Evolutionary conservation across 2,797 vertebrate species (phyloP), one percentile per base, ranked within the genome.

Genomic region (Podargus strigoides): DNA sequence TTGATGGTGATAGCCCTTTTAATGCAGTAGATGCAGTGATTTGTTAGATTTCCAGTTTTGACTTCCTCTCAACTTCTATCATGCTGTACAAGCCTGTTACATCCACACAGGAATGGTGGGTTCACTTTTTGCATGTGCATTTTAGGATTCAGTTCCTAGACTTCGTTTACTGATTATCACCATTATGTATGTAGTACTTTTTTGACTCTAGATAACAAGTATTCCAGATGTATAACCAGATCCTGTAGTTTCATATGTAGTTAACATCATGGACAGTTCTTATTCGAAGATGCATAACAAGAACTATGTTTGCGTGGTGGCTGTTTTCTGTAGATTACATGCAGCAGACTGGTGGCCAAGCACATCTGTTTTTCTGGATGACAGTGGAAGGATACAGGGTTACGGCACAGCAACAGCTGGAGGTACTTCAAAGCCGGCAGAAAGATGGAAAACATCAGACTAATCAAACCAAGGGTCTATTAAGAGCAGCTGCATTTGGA

Each of bases 361-460:
- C 99, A 7, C 99, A 99, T 97, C 98, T 99, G 85, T 99, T 99
- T 97, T 99, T 99, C 97, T 99, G 99, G 99, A 98, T 99, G 97
- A 99, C 99, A 6, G 99, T 99, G 94, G 99, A 99, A 98, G 99
- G 99, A 44, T 99, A 99, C 98, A 98, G 99, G 95, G 99, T 99
- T 95, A 99, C 99, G 0, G 99, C 99, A 4, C 99, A 99, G 91
- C 99, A 99, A 94, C 99, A 99, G 97, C 98, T 99, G 89, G 98
- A 99, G 96, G 99, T 98, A 94, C 98, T 99, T 96, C 98, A 97
- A 91, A 97, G 97, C 97, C 98, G 98, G 90, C 98, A 99, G 97
- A 98, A 97, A 95, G 99, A 99, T 58, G 99, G 99, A 84, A 99
- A 98, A 96, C 98, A 98, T 95, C 99, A 99, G 97, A 98, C 98